A percentile compares a stretch with the other conserved stretches of the same genome.
Evolutionary conservation across 2,113 vertebrate genomes (phyloP).

Genomic region (Apaloderma vittatum): DNA sequence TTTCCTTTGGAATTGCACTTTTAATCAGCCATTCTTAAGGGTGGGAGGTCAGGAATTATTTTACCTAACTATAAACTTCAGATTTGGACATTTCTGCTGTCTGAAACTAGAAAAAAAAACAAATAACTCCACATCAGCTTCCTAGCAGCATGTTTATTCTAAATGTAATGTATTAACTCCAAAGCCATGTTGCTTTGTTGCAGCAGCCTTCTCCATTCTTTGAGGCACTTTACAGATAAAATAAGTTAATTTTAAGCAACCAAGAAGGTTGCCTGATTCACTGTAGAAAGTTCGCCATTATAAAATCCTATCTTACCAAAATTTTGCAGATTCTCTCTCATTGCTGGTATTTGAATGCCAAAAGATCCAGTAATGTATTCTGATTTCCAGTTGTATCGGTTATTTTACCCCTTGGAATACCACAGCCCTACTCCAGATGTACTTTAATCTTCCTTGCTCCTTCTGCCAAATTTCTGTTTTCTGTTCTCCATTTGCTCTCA

Average conservation of each 20-base stretch:
- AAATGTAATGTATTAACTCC: background rate
- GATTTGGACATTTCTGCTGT: background rate
- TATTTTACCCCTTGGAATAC: slow-evolving; percentile 37
- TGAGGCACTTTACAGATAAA: background rate
- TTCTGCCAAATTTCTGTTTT: slow-evolving; percentile 56
- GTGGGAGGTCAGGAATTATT: background rate
- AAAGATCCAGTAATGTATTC: background rate
- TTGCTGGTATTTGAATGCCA: background rate
- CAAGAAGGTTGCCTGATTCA: background rate
- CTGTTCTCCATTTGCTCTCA: slow-evolving; percentile 47
- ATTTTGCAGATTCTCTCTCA: background rate
- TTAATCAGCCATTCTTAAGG: background rate
- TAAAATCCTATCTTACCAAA: background rate
- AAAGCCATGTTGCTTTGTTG: background rate
- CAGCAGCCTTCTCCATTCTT: background rate
- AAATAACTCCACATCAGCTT: background rate
- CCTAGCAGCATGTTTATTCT: background rate
- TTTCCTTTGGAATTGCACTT: background rate
- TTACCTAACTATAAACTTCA: background rate
- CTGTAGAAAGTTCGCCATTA: background rate
- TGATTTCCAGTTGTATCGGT: slow-evolving; percentile 2
- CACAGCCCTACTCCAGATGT: slow-evolving; percentile 44
- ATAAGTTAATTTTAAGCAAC: background rate
- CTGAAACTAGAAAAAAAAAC: background rate
- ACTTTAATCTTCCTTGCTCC: slow-evolving; percentile 27